phyloP scores from a whole-genome alignment of 37 sponge, comb jelly and placozoan species.

The Haliclona indistincta region DNA sequence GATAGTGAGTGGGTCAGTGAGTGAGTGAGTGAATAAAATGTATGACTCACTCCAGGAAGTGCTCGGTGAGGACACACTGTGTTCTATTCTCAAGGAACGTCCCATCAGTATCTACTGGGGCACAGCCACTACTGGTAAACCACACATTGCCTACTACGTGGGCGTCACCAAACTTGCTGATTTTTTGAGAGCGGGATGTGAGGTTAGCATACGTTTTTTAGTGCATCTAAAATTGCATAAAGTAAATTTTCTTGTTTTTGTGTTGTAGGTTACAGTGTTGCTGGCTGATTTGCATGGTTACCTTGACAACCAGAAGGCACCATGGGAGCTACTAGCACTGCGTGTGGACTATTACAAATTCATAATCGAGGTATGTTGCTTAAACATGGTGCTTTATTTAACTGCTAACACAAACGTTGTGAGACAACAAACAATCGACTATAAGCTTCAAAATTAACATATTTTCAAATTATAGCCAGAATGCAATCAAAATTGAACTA shows the following conservation, averaged over 20 bases:
- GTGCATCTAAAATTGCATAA: not conserved
- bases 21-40: too few species aligned
- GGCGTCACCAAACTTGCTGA: constrained; percentile 91
- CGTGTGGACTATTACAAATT: constrained; percentile 90
- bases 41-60: constrained; percentile 79
- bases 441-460: too few species aligned
- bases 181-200: constrained; percentile 92
- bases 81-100: constrained; percentile 57
- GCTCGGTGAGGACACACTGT: constrained; percentile 80
- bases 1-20: not conserved
- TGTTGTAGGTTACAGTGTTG: constrained; percentile 80
- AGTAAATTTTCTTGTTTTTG: not conserved
- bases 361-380: constrained; percentile 72
- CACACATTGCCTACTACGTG: constrained; percentile 97
- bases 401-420: not conserved
- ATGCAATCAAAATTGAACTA: too few species aligned
- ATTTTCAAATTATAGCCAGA: too few species aligned
- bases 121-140: constrained; percentile 95
- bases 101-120: constrained; percentile 94
- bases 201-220: constrained; percentile 51
- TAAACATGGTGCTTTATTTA: not conserved
- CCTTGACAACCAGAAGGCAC: constrained; percentile 96
- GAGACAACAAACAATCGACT: not conserved
- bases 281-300: constrained; percentile 96
- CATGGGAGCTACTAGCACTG: constrained; percentile 86